phyloP scores from a whole-genome alignment of 1,140 invertebrate genomes.

The Piezodorus guildinii region DNA sequence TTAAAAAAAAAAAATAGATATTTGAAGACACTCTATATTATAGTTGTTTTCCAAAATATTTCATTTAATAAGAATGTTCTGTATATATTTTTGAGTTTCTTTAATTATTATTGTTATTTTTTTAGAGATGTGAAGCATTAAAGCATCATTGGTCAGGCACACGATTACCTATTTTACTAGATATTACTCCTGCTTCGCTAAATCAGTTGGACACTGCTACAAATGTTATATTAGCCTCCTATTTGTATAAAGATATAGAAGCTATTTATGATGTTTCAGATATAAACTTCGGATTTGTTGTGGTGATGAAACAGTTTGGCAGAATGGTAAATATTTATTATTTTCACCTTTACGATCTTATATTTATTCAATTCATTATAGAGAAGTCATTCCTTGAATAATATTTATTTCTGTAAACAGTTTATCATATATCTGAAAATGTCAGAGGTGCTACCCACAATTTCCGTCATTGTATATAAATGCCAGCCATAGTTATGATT shows the following conservation, averaged over 20 bases:
- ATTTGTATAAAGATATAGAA: constrained; percentile 89
- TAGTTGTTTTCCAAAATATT: too few relatives aligned
- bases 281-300: constrained; percentile 69
- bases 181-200: constrained; percentile 78
- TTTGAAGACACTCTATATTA: too few relatives aligned
- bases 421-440: too few relatives aligned
- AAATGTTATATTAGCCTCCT: constrained; percentile 67
- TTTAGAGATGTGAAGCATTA: constrained; percentile 76
- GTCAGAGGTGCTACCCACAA: too few relatives aligned
- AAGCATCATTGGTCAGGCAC: constrained; percentile 95
- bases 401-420: too few relatives aligned
- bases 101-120: constrained; percentile 26
- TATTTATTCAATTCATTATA: not conserved
- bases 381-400: too few relatives aligned
- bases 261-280: constrained; percentile 55
- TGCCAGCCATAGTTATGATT: too few relatives aligned
- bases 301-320: constrained; percentile 77
- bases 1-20: too few relatives aligned
- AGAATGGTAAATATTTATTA: constrained; percentile 41
- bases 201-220: constrained; percentile 82
- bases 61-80: too few relatives aligned
- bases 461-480: too few relatives aligned
- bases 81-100: not conserved
- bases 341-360: not conserved
- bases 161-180: constrained; percentile 71